Evolutionary conservation across 1,140 invertebrate species (phyloP), one percentile per base, ranked within the genome.

Genomic region (Pemphigus obesinymphae): DNA sequence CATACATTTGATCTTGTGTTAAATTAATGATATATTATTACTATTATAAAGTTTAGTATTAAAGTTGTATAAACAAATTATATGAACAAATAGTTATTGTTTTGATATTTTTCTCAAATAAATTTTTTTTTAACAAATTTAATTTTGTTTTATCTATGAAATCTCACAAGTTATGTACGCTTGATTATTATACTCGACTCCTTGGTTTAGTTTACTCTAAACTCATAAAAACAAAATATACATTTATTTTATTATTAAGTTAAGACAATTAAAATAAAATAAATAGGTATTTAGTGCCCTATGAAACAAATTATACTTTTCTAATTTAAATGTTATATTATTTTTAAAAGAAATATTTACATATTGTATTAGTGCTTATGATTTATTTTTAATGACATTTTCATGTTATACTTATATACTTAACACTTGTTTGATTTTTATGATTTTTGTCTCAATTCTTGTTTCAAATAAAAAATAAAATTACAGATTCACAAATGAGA

Each of bases 391-490:
- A 40, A 37, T n/a, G 37, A 34, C 2, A 1, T 34, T 20, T 34
- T 13, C n/a, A 4, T 13, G n/a, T 68, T 68, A 23, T 68, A 37
- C n/a, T 37, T 68, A 40, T 40, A 45, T 11, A 68, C 20, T 34
- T 37, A n/a, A 37, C 4, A 23, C 3, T 68, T 68, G 11, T 68
- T 40, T 2, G 29, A 17, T 37, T 68, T 8, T 68, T 13, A 68
- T 68, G 20, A 68, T 68, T 20, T 23, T 68, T 37, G 61, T 68
- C n/a, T 37, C 1, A 68, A 68, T 68, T 68, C 10, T 13, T 37
- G 34, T 68, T 68, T 68, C 61, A 68, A 68, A 17, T 68, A 68
- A 68, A 61, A 34, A 34, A n/a, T 66, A 23, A 34, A 66, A 34
- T n/a, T 37, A 68, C 34, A n/a, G n/a, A 37, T 37, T 68, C 20